Conservation (phyloP, 2,888 invertebrate species). For the Acrobasis suavella region DNA sequence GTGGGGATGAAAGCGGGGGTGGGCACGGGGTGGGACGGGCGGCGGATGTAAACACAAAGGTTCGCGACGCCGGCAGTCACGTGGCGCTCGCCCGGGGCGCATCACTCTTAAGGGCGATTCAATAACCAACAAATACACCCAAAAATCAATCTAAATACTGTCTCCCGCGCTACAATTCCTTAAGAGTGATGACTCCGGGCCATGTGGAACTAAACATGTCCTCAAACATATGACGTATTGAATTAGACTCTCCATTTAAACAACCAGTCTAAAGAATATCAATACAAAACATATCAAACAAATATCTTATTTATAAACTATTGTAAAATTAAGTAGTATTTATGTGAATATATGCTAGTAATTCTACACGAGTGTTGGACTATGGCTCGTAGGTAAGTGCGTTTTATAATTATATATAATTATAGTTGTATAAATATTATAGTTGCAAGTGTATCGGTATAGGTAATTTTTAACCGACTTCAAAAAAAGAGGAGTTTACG, state of each 20-base stretch:
- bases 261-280: constrained; percentile 80
- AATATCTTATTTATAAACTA: constrained; percentile 35
- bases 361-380: background rate
- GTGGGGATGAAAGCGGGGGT: constrained; percentile 40
- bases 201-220: constrained; percentile 39
- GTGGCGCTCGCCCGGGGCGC: constrained; percentile 80
- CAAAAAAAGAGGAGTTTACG: too few relatives aligned
- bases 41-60: constrained; percentile 77
- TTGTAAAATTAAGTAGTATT: constrained; percentile 27
- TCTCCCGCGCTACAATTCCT: constrained; percentile 33
- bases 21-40: constrained; percentile 41
- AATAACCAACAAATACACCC: constrained; percentile 32
- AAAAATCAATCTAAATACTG: constrained; percentile 30
- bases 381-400: background rate
- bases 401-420: background rate
- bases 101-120: constrained; percentile 75
- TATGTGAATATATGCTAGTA: constrained; percentile 17
- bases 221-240: constrained; percentile 60
- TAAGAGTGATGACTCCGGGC: constrained; percentile 75
- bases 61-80: constrained; percentile 75
- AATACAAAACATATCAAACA: constrained; percentile 78
- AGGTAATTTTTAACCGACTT: too few relatives aligned
- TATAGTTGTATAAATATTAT: too few relatives aligned
- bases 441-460: too few relatives aligned
- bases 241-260: constrained; percentile 72